phyloP scores from a whole-genome alignment of 2,888 invertebrate species.

The Abrostola tripartita region DNA sequence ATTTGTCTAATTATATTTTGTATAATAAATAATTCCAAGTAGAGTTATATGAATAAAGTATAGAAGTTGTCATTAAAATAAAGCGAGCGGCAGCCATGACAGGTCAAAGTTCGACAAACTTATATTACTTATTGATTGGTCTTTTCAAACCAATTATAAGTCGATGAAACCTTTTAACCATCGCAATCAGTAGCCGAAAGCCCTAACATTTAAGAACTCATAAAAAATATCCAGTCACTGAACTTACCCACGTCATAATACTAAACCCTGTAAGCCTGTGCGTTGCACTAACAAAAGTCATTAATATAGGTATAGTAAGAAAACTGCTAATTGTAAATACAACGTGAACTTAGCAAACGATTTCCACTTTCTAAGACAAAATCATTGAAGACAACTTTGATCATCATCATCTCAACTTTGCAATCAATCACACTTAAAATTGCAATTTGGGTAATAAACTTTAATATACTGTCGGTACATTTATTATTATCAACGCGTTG shows the following conservation, averaged over 20 bases:
- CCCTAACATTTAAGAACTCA: not conserved
- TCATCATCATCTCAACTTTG: no score
- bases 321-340: not conserved
- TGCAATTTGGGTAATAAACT: not conserved
- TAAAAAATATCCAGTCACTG: not conserved
- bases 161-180: slow-evolving; percentile 1
- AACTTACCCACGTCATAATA: not conserved
- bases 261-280: not conserved
- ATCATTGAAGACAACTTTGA: no score
- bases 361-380: no score
- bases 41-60: not conserved
- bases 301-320: not conserved
- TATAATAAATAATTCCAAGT: not conserved
- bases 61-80: not conserved
- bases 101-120: slow-evolving; percentile 18
- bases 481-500: not conserved
- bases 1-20: not conserved
- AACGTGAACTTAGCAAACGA: no score
- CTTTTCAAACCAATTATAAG: not conserved
- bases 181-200: not conserved
- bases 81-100: not conserved
- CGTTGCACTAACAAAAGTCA: not conserved
- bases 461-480: no score
- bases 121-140: slow-evolving; percentile 11
- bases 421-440: no score